Percentiles rank a stretch among this genome's conserved stretches.
These are phyloP conservation scores for Calcarius lapponicus DNA, from an alignment of 2,797 vertebrate genomes.

Conservation along the genomic window DNA sequence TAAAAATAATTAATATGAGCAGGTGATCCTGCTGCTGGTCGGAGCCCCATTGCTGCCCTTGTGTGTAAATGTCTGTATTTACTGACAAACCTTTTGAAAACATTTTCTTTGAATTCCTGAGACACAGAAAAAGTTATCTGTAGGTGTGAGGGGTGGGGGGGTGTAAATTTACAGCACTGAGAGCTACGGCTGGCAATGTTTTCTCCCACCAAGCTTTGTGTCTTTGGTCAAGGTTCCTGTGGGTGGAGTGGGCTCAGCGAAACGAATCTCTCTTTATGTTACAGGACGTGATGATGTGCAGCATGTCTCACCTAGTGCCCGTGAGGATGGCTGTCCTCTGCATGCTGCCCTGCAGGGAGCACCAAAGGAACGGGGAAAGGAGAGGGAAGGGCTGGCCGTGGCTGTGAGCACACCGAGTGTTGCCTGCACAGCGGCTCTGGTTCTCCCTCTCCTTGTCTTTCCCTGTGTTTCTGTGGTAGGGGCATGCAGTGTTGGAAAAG, in stretches of 20 bases:
- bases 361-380: not conserved
- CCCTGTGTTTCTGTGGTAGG: not conserved
- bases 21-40: not conserved
- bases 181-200: rapidly evolving
- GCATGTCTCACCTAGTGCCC: not conserved
- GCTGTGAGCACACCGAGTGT: not conserved
- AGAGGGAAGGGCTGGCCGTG: not conserved
- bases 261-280: not conserved
- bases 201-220: not conserved
- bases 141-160: not conserved
- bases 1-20: not conserved
- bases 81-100: not conserved
- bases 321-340: not conserved
- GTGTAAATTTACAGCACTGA: not conserved
- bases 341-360: not conserved
- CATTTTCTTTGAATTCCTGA: not conserved
- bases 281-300: not conserved
- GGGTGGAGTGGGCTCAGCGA: not conserved
- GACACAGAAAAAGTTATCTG: not conserved
- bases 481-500: not conserved
- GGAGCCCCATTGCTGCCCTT: not conserved
- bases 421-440: not conserved
- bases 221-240: not conserved
- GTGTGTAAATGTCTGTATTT: not conserved
- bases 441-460: not conserved